Evolutionary conservation across 2,888 invertebrate species (phyloP).

Genomic region (Diarsia mendica): DNA sequence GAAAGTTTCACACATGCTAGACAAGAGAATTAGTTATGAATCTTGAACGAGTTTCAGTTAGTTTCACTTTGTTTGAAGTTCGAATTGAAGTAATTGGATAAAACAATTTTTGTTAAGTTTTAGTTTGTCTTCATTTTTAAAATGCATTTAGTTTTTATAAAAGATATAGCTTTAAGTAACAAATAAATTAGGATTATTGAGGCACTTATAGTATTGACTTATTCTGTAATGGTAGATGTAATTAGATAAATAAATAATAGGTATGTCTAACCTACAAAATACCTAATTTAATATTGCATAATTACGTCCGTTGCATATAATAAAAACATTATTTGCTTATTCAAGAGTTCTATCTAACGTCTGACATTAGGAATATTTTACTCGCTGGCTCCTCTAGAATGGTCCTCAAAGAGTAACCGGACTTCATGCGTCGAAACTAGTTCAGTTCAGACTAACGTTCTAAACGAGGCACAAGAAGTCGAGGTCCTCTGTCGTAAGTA

Average conservation of each 20-base stretch:
- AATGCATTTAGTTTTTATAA: neutral
- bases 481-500: constrained; percentile 28
- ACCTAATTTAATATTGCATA: neutral
- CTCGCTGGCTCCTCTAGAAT: constrained; percentile 3
- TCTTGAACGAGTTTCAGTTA: constrained; percentile 26
- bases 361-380: constrained; percentile 1
- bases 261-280: neutral
- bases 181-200: too few species aligned
- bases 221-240: too few species aligned
- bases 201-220: too few species aligned
- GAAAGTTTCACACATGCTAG: constrained; percentile 57
- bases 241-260: too few species aligned
- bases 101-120: neutral
- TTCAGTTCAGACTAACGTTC: constrained; percentile 20
- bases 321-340: neutral
- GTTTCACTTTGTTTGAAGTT: constrained; percentile 28
- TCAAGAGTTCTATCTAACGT: neutral
- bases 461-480: constrained; percentile 45
- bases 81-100: constrained; percentile 11
- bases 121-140: constrained; percentile 1
- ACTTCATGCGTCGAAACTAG: constrained; percentile 28
- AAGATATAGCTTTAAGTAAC: neutral
- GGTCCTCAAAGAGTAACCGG: constrained; percentile 37
- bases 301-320: neutral
- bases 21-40: constrained; percentile 42